These are phyloP conservation scores for Oceanites oceanicus DNA, from an alignment of 2,113 vertebrate species.

Conservation along the genomic window DNA sequence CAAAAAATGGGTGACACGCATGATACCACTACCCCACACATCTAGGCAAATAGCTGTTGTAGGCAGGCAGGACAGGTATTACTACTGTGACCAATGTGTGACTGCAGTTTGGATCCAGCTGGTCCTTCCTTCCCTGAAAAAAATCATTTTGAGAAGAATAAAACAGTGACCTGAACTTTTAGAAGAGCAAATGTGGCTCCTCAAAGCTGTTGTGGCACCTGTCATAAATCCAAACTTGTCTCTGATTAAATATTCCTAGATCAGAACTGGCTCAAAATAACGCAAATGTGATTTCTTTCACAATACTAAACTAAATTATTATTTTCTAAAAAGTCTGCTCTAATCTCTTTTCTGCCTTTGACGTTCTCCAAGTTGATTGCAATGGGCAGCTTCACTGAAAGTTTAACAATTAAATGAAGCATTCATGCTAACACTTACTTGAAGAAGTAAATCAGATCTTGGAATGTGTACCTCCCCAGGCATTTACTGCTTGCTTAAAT, in stretches of 20 bases:
- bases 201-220: background rate
- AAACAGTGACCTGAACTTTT: conserved; percentile 36
- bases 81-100: conserved; percentile 82
- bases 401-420: background rate
- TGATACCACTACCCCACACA: conserved; percentile 64
- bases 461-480: background rate
- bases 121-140: background rate
- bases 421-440: background rate
- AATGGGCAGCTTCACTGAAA: background rate
- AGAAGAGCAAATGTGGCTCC: background rate
- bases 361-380: background rate
- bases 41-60: conserved; percentile 65
- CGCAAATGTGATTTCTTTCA: background rate
- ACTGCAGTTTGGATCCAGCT: conserved; percentile 81
- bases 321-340: background rate
- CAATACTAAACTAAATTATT: background rate
- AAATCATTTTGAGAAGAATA: background rate
- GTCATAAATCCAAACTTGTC: background rate
- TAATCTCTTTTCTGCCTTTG: background rate
- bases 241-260: background rate
- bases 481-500: background rate
- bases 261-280: background rate
- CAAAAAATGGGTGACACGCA: conserved; percentile 74
- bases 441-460: background rate
- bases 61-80: conserved; percentile 79